Evolutionary conservation across 2,113 vertebrate species (phyloP), one percentile per base, ranked within the genome.

Genomic region (Puffinus mauretanicus): DNA sequence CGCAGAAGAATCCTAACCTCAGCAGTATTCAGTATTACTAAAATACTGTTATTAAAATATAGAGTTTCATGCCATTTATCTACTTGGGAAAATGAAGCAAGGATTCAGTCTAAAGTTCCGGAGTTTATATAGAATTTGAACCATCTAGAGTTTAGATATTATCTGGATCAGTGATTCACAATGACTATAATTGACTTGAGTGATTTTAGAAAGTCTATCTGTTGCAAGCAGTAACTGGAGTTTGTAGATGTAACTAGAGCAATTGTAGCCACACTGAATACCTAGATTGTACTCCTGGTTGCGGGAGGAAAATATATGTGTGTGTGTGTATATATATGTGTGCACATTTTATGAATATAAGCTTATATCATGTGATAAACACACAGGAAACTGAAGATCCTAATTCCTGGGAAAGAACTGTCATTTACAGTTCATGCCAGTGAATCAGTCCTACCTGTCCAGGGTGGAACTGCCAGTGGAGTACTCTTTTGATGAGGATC

Each of bases 401-500:
- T 57, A 71, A 86, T 57, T 88, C 52, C 78, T 32, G 49, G 73
- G 80, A 82, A 91, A 69, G 17, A 94, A 8, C 51, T 89, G 58
- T 46, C 64, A 83, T 51, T 93, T 95, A 58, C 60, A 95, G 51
- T 10, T 58, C 88, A 69, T 25, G 51, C 34, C 9, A 51, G 42
- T 54, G 90, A 92, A 76, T 86, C 85, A 69, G 16, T 55, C 95
- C 67, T 97, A 99, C 99, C 99, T 99, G 96, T 99, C 99, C 90
- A 99, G 83, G 83, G 98, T 98, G 55, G 98, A 98, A 97, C 98
- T 98, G 84, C 98, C 97, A 83, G 98, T 97, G 92, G 98, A 97
- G 88, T 98, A 99, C 75, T 99, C 99, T 97, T 99, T 99, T 78
- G 99, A 97, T 78, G 97, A 97, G 38, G 98, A 94, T 87, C 99